These are phyloP conservation scores for Crossaster papposus DNA, from an alignment of 53 echinoderm and acorn worm genomes.

Conservation along the genomic window DNA sequence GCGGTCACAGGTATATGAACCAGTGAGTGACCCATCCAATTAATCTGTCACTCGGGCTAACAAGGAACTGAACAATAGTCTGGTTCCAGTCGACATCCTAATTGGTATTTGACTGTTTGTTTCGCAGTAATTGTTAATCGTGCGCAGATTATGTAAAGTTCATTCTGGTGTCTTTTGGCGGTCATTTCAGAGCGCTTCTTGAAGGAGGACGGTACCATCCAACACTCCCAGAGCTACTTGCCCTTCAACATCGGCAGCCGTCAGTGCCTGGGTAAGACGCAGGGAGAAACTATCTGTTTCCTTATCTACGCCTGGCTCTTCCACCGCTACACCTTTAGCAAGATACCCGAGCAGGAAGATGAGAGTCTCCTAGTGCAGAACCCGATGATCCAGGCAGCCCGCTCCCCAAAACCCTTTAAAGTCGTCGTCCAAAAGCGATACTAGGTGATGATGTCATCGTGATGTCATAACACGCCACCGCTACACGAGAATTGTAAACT, in stretches of 20 bases:
- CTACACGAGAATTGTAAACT: neutral
- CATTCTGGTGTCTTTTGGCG: neutral
- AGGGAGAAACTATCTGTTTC: constrained; percentile 36
- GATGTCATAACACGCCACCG: neutral
- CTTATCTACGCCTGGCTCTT: constrained; percentile 52
- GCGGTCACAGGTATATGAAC: no score
- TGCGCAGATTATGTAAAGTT: no score
- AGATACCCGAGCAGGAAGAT: constrained; percentile 15
- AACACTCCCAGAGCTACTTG: constrained; percentile 23
- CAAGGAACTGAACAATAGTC: no score
- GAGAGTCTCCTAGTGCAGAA: constrained; percentile 38
- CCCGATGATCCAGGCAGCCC: constrained; percentile 45
- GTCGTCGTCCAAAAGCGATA: constrained; percentile 36
- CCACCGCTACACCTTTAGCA: constrained; percentile 48
- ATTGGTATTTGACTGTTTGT: no score
- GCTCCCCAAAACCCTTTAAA: constrained; percentile 49
- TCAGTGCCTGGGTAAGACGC: constrained; percentile 48
- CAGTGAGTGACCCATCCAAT: no score
- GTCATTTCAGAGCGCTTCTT: constrained; percentile 34
- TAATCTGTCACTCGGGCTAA: no score
- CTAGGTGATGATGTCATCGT: constrained; percentile 1
- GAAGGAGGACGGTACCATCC: constrained; percentile 31
- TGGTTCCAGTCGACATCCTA: no score
- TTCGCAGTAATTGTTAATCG: no score
- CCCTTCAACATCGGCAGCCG: constrained; percentile 47